Base-by-base conservation (phyloP, 2,888 invertebrate species). In the Lagria hirta region DNA sequence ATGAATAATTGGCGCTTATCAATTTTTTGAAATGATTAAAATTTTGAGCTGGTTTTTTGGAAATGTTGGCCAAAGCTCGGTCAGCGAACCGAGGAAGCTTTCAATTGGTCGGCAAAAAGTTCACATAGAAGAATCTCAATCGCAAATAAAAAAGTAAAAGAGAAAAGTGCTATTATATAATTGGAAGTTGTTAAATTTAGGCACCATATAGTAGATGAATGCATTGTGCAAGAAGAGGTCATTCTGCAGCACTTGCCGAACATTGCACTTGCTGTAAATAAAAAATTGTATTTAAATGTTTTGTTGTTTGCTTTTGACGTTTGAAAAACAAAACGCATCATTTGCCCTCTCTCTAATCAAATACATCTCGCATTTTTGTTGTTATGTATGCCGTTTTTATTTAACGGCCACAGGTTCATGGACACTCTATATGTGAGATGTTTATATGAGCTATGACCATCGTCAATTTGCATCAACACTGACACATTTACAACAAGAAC, bases 401-500 rank as follows among this genome's bases (percentile, higher is more conserved):
- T 55, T 53, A 52, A 57, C 58, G 49, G 52, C 46, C 43, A 51
- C 59, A 62, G 63, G 63, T 62, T 65, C 64, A 65, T 57, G 63
- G 64, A 60, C 63, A 42, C 46, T 36, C 29, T 18, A 37, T n/a
- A n/a, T n/a, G n/a, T n/a, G n/a, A n/a, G n/a, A n/a, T n/a, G n/a
- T n/a, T n/a, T n/a, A n/a, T n/a, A n/a, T n/a, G n/a, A 30, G 48
- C 50, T 53, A 33, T 60, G 58, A 61, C 60, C 61, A n/a, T n/a
- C n/a, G 61, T 60, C 60, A 61, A 60, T 58, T 55, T 49, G 50
- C 49, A 55, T 57, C 51, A 53, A 54, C 54, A 54, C 46, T 61
- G 58, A 56, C 59, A 58, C 54, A 52, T 58, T 56, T n/a, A n/a
- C n/a, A n/a, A n/a, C n/a, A n/a, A n/a, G n/a, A n/a, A n/a, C n/a